Conservation (phyloP, 2,113 vertebrate species). For the Cacatua alba region DNA sequence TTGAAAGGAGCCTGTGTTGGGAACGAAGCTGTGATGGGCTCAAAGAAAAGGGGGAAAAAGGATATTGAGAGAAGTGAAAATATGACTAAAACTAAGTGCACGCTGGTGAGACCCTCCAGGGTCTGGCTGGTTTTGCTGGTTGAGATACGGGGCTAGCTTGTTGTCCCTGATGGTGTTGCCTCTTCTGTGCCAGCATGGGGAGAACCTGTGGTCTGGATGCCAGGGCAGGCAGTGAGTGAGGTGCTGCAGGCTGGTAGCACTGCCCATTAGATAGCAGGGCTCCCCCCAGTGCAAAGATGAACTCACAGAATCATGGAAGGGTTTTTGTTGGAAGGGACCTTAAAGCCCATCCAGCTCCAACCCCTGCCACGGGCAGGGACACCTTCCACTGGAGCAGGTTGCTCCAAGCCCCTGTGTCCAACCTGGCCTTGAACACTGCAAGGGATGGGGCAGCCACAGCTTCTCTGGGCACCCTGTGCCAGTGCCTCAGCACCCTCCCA, state of each 20-base stretch:
- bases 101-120: background rate
- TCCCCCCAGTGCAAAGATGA: background rate
- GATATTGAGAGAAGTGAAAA: background rate
- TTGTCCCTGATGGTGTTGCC: accelerated
- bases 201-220: background rate
- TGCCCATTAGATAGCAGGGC: background rate
- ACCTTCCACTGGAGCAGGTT: background rate
- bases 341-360: background rate
- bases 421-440: too few species aligned
- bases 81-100: background rate
- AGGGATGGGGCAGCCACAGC: too few species aligned
- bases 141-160: accelerated
- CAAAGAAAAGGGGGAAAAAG: background rate
- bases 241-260: background rate
- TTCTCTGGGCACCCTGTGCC: too few species aligned
- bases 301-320: background rate
- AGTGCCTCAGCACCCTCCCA: background rate
- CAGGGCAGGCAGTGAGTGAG: background rate
- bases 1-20: conserved; percentile 66
- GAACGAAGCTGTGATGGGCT: conserved; percentile 62
- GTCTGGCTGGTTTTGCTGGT: background rate
- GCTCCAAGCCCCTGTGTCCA: too few species aligned
- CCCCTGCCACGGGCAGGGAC: background rate
- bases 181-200: background rate
- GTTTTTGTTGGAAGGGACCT: background rate